Evolutionary conservation across 2,113 vertebrate species (phyloP).

Genomic region (Aegithalos caudatus): DNA sequence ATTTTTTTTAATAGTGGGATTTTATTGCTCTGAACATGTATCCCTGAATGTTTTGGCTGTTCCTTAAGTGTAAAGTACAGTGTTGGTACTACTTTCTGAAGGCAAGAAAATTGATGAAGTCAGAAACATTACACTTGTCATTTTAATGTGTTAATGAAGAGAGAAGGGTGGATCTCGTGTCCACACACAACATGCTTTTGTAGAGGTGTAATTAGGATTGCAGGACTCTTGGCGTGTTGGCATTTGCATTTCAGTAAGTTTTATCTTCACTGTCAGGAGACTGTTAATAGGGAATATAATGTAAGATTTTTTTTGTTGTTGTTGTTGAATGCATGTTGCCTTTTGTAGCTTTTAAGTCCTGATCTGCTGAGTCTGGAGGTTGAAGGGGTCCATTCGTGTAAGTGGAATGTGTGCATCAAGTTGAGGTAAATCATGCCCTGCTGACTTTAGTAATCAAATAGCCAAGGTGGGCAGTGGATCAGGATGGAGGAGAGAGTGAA

Average conservation of each 20-base stretch:
- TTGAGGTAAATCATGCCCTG: not conserved
- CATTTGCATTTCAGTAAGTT: not conserved
- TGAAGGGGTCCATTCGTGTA: not conserved
- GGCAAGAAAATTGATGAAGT: not conserved
- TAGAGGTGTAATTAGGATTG: not conserved
- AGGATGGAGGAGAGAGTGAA: not conserved
- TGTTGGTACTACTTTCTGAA: not conserved
- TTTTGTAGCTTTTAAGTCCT: not conserved
- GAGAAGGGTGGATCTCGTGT: not conserved
- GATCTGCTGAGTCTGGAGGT: not conserved
- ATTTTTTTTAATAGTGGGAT: not conserved
- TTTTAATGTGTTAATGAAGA: not conserved
- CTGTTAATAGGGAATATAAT: not conserved
- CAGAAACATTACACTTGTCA: not conserved
- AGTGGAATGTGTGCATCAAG: not conserved
- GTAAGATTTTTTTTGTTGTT: not conserved
- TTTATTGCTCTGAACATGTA: not conserved
- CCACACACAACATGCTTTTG: not conserved
- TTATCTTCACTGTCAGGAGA: not conserved
- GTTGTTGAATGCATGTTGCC: not conserved
- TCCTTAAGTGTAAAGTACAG: not conserved
- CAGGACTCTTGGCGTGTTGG: not conserved
- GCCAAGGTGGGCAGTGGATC: not conserved
- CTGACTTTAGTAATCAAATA: not conserved
- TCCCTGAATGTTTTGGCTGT: not conserved